phyloP scores from a whole-genome alignment of 2,113 vertebrate genomes.

The Lagopus muta region DNA sequence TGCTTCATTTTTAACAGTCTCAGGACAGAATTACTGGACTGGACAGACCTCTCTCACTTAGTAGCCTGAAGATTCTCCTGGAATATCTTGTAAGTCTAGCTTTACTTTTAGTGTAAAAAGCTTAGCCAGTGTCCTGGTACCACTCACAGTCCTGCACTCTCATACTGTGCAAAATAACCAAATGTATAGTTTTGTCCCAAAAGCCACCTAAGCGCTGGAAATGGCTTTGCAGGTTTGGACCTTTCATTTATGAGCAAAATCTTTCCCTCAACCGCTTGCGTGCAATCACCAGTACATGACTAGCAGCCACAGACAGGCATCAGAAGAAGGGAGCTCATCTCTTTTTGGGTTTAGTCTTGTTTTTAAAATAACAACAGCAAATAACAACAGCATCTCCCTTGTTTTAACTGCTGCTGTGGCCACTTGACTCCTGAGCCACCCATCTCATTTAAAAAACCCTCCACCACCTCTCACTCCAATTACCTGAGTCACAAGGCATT shows the following conservation, averaged over 20 bases:
- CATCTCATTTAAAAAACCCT: not conserved
- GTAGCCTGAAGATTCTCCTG: slow-evolving; percentile 25
- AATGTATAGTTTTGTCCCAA: slow-evolving; percentile 5
- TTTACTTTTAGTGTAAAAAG: slow-evolving; percentile 46
- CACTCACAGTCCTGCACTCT: not conserved
- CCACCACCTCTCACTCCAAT: not conserved
- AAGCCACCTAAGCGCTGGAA: slow-evolving; percentile 4
- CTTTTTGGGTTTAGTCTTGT: not conserved
- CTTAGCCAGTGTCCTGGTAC: not conserved
- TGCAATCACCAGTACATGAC: not conserved
- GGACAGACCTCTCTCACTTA: slow-evolving; percentile 33
- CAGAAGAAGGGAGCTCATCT: not conserved
- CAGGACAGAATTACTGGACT: slow-evolving; percentile 32
- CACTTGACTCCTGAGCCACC: not conserved
- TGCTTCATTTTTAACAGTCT: slow-evolving; percentile 30
- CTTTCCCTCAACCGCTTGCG: not conserved
- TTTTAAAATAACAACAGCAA: not conserved
- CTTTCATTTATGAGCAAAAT: not conserved
- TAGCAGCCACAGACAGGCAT: not conserved
- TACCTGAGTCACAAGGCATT: not conserved
- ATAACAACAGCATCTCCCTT: not conserved
- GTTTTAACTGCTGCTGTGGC: not conserved
- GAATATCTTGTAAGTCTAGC: not conserved
- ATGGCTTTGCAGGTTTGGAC: slow-evolving; percentile 15
- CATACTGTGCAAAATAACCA: slow-evolving; percentile 34